A percentile compares a stretch with the other conserved stretches of the same genome.
These are phyloP conservation scores for Drosophila sp. DNA, from an alignment of 1,140 invertebrate genomes.

Conservation along the genomic window DNA sequence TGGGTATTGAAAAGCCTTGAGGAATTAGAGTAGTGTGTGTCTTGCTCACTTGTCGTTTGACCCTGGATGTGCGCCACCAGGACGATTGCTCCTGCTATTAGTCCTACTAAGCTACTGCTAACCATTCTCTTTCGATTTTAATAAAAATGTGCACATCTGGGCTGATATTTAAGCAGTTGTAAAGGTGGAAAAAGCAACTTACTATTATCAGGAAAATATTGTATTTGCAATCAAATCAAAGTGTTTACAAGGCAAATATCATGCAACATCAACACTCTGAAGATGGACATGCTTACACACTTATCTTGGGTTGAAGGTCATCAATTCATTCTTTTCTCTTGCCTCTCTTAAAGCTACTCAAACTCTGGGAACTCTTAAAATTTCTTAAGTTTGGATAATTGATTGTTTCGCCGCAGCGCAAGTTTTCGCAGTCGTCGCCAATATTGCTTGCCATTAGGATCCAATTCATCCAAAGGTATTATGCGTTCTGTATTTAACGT, in stretches of 20 bases:
- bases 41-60: constrained; percentile 45
- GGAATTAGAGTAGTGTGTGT: not conserved
- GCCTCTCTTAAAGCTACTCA: constrained; percentile 12
- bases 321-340: constrained; percentile 23
- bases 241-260: constrained; percentile 57
- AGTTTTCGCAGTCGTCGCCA: constrained; percentile 89
- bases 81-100: not conserved
- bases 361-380: constrained; percentile 68
- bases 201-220: constrained; percentile 47
- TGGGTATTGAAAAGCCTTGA: constrained; percentile 21
- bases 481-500: constrained; percentile 86
- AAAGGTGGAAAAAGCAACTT: not conserved
- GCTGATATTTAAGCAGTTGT: constrained; percentile 49
- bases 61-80: not conserved
- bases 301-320: constrained; percentile 48
- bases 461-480: constrained; percentile 88
- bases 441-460: constrained; percentile 91
- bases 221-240: constrained; percentile 57
- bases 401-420: constrained; percentile 86
- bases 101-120: not conserved
- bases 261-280: constrained; percentile 56
- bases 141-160: not conserved
- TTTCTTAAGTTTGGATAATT: constrained; percentile 85
- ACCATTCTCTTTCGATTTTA: not conserved
- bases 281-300: constrained; percentile 29